Evolutionary conservation across 2,888 invertebrate genomes (phyloP).

Genomic region (Troides oblongomaculatus): DNA sequence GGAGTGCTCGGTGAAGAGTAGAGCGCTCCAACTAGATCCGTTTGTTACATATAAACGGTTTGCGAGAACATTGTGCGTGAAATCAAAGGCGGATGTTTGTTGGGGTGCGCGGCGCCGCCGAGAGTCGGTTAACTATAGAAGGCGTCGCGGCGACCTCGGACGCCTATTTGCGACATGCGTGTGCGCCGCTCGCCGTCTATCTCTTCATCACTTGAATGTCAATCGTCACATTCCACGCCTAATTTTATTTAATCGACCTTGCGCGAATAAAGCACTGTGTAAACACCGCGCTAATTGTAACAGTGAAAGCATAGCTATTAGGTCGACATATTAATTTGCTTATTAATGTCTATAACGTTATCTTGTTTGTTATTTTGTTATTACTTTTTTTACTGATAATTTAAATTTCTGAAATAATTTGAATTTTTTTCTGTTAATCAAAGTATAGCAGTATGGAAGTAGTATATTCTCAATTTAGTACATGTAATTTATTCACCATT

Average conservation of each 20-base stretch:
- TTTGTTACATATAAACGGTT: neutral
- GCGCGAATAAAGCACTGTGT: constrained; percentile 1
- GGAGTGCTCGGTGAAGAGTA: no score
- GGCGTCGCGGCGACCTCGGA: constrained; percentile 63
- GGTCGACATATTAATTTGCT: neutral
- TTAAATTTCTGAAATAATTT: no score
- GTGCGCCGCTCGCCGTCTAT: constrained; percentile 44
- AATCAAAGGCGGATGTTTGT: constrained; percentile 50
- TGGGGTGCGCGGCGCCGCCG: constrained; percentile 38
- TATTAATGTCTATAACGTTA: neutral
- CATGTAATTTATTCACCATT: no score
- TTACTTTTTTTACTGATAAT: no score
- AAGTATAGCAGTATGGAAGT: no score
- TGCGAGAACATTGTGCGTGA: constrained; percentile 34
- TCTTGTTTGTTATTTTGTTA: no score
- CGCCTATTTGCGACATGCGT: constrained; percentile 65
- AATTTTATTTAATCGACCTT: constrained; percentile 37
- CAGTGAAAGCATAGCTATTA: neutral
- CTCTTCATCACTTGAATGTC: constrained; percentile 67
- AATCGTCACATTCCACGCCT: constrained; percentile 58
- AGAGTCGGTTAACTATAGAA: constrained; percentile 56
- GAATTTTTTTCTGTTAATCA: no score
- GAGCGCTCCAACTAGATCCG: neutral
- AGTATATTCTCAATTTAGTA: no score
- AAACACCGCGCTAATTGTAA: neutral